Percentiles rank a stretch among this genome's conserved stretches.
Evolutionary conservation across 2,888 invertebrate species (phyloP).

Genomic region (Hedya salicella): DNA sequence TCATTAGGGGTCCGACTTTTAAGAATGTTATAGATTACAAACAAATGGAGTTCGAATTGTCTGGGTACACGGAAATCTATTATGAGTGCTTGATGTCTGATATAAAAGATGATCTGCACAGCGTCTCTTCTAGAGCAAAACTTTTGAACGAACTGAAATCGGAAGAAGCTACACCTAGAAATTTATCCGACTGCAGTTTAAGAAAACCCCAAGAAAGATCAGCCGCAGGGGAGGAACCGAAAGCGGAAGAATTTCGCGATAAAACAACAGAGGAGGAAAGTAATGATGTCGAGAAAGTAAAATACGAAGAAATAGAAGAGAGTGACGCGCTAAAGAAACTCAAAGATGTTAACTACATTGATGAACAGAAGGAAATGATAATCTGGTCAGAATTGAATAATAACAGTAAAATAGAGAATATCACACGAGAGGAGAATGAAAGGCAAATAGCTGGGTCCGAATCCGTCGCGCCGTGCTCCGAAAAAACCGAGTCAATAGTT

Average conservation of each 20-base stretch:
- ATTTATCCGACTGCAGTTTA: conserved; percentile 51
- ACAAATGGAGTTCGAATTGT: conserved; percentile 76
- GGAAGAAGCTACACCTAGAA: conserved; percentile 59
- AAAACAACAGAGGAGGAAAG: conserved; percentile 38
- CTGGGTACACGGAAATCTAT: conserved; percentile 73
- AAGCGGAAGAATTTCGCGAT: conserved; percentile 15
- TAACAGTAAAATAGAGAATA: conserved; percentile 50
- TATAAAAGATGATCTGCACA: conserved; percentile 67
- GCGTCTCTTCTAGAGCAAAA: conserved; percentile 72
- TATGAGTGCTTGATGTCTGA: conserved; percentile 68
- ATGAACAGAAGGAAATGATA: conserved; percentile 63
- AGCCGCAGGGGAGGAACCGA: conserved; percentile 38
- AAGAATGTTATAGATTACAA: conserved; percentile 76
- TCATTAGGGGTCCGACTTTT: conserved; percentile 71
- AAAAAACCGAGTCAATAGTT: conserved; percentile 64
- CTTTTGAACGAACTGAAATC: conserved; percentile 68
- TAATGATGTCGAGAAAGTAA: conserved; percentile 5
- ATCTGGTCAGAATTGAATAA: conserved; percentile 64
- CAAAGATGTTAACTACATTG: conserved; percentile 64
- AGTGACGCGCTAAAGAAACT: conserved; percentile 63
- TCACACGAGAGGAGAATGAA: conserved; percentile 44
- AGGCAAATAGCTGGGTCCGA: conserved; percentile 48
- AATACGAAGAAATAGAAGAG: conserved; percentile 53
- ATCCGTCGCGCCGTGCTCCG: conserved; percentile 61
- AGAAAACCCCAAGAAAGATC: conserved; percentile 1